A percentile compares a stretch with the other conserved stretches of the same genome.
These are phyloP conservation scores for Altica lythri DNA, from an alignment of 2,888 invertebrate genomes.

Conservation along the genomic window DNA sequence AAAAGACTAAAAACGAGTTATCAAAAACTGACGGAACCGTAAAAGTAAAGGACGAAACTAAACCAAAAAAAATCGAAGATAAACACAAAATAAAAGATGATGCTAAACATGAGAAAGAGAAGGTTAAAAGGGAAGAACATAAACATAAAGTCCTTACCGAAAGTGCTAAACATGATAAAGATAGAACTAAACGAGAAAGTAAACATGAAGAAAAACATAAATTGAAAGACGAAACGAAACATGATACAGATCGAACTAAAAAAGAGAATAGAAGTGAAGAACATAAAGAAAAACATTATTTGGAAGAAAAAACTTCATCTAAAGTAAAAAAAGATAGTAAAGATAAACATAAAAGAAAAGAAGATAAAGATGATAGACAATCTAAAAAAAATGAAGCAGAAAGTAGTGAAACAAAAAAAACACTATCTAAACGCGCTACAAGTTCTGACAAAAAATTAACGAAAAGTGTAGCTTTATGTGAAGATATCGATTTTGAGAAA, in stretches of 20 bases:
- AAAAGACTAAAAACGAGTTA: constrained; percentile 13
- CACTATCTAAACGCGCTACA: constrained; percentile 28
- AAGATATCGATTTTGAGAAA: constrained; percentile 35
- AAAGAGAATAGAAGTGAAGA: constrained; percentile 24
- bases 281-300: constrained; percentile 7
- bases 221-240: constrained; percentile 15
- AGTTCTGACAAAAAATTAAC: constrained; percentile 44
- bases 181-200: constrained; percentile 19
- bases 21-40: constrained; percentile 19
- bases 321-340: constrained; percentile 14
- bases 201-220: constrained; percentile 25
- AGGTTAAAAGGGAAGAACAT: not conserved
- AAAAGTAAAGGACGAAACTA: constrained; percentile 15
- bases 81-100: constrained; percentile 24
- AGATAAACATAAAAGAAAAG: constrained; percentile 31
- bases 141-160: constrained; percentile 1
- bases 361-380: constrained; percentile 20
- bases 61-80: constrained; percentile 22
- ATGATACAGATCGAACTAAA: not conserved
- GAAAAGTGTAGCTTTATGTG: constrained; percentile 38
- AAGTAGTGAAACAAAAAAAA: constrained; percentile 16
- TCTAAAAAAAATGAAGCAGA: constrained; percentile 13
- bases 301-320: constrained; percentile 2
- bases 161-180: constrained; percentile 4
- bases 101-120: not conserved